A percentile compares a stretch with the other conserved stretches of the same genome.
These are phyloP conservation scores for Rhadinocentrus ornatus DNA, from an alignment of 2,797 vertebrate species.

Conservation along the genomic window DNA sequence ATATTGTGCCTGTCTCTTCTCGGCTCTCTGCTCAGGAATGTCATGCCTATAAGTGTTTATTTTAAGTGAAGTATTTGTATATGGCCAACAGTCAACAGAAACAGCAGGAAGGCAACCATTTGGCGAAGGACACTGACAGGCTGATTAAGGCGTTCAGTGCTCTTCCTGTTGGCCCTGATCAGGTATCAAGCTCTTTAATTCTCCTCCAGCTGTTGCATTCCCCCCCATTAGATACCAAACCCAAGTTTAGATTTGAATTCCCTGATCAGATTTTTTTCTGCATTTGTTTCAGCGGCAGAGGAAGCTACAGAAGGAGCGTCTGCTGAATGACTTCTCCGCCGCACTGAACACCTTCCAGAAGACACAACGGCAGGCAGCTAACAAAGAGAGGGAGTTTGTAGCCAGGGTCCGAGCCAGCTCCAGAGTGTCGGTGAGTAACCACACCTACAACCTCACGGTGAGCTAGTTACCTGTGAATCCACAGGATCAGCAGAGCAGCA, in stretches of 20 bases:
- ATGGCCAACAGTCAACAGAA: slow-evolving; percentile 89
- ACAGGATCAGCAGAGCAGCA: background rate
- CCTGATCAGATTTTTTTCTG: background rate
- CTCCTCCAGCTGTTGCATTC: background rate
- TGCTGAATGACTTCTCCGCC: slow-evolving; percentile 92
- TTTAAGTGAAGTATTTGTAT: slow-evolving; percentile 8
- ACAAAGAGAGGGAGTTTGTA: slow-evolving; percentile 94
- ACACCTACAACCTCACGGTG: background rate
- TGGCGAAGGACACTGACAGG: slow-evolving; percentile 96
- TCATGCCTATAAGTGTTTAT: too few species aligned
- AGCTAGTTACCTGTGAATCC: background rate
- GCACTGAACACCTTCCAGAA: slow-evolving; percentile 91
- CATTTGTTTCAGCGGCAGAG: slow-evolving; percentile 88
- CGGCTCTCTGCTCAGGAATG: background rate
- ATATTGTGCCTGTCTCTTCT: too few species aligned
- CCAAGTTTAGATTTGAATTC: background rate
- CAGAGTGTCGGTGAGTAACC: slow-evolving; percentile 89
- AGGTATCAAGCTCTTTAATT: slow-evolving; percentile 79
- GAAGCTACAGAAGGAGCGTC: slow-evolving; percentile 93
- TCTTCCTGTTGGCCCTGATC: slow-evolving; percentile 89
- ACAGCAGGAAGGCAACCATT: slow-evolving; percentile 91
- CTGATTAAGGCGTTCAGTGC: slow-evolving; percentile 91
- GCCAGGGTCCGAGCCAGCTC: slow-evolving; percentile 94
- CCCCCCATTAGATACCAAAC: too few species aligned
- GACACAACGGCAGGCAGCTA: slow-evolving; percentile 91